Percentiles rank a stretch among this genome's conserved stretches.
Evolutionary conservation across 1,140 invertebrate genomes (phyloP).

Genomic region (Platyscapa corneri): DNA sequence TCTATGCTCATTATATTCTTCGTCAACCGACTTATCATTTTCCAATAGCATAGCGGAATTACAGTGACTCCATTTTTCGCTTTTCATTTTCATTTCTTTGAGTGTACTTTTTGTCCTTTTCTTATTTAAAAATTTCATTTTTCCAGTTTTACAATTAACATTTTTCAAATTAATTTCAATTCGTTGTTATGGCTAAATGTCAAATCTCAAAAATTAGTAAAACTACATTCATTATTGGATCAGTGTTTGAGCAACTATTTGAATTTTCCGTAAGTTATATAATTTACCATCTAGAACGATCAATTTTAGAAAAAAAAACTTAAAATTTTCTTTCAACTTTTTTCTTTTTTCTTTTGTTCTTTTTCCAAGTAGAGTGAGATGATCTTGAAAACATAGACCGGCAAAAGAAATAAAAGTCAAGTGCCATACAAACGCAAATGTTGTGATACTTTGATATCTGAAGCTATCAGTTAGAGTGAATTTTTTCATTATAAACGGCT

Average conservation of each 20-base stretch:
- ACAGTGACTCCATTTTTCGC: neutral
- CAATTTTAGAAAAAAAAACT: neutral
- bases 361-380: neutral
- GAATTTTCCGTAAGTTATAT: too few relatives aligned
- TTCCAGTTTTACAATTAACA: neutral
- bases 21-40: neutral
- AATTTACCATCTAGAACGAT: too few relatives aligned
- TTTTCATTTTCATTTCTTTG: neutral
- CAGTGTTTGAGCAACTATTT: too few relatives aligned
- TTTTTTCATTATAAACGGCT: neutral
- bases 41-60: neutral
- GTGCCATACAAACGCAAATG: neutral
- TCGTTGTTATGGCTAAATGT: too few relatives aligned
- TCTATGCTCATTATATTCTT: neutral
- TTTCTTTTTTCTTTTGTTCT: neutral
- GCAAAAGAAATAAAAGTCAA: neutral
- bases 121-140: neutral
- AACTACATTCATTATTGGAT: neutral
- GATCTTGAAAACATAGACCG: neutral
- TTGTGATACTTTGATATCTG: constrained; percentile 14
- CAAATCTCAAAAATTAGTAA: neutral
- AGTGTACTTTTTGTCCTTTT: neutral
- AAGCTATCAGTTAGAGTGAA: too few relatives aligned
- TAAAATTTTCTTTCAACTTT: neutral
- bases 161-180: too few relatives aligned